A percentile compares a stretch with the other conserved stretches of the same genome.
Evolutionary conservation across 2,113 vertebrate genomes (phyloP).

Genomic region (Eurypyga helias): DNA sequence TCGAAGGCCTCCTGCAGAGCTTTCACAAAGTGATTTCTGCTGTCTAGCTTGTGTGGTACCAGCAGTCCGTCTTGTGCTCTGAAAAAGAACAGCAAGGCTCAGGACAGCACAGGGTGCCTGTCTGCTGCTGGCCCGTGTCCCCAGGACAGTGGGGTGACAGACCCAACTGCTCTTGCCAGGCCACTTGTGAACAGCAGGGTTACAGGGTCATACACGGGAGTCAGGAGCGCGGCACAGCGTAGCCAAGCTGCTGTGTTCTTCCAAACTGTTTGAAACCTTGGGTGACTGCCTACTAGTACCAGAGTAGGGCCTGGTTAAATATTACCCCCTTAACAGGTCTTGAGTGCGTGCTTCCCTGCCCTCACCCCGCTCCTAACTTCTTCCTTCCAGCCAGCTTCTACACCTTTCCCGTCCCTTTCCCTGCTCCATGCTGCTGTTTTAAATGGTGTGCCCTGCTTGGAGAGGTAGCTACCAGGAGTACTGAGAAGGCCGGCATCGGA

Average conservation of each 20-base stretch:
- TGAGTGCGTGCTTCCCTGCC: neutral
- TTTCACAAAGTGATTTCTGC: neutral
- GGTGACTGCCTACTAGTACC: neutral
- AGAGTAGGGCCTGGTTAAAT: neutral
- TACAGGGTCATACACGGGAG: neutral
- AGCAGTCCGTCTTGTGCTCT: constrained; percentile 61
- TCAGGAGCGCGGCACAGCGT: neutral
- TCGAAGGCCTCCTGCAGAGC: neutral
- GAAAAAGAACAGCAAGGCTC: constrained; percentile 9
- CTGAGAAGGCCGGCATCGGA: neutral
- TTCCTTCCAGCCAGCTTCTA: neutral
- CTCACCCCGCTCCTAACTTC: neutral
- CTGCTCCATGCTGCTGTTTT: neutral
- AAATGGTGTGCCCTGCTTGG: neutral
- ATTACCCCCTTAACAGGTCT: neutral
- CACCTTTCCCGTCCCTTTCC: neutral
- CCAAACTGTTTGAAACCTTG: neutral
- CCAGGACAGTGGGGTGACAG: neutral
- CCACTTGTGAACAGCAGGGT: neutral
- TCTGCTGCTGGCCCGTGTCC: neutral
- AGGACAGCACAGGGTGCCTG: neutral
- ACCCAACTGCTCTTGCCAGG: neutral
- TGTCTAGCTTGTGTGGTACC: neutral
- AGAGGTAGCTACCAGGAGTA: neutral
- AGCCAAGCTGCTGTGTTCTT: neutral